A percentile compares a stretch with the other conserved stretches of the same genome.
Evolutionary conservation across 2,113 vertebrate genomes (phyloP).

Genomic region (Gyps fulvus): DNA sequence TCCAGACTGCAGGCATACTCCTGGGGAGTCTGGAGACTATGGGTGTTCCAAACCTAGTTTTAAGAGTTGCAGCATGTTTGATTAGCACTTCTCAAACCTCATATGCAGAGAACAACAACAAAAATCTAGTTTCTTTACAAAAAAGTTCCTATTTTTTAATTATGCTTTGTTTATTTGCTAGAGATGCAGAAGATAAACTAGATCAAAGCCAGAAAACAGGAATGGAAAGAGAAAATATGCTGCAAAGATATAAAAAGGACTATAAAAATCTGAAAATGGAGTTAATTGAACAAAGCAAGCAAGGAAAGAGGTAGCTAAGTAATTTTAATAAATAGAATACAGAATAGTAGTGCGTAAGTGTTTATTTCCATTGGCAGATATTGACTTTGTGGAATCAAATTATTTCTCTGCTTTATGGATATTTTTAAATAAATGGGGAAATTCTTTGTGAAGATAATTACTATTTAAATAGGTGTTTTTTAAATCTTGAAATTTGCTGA

Average conservation of each 20-base stretch:
- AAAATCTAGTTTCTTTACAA: background rate
- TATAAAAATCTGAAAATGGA: constrained; percentile 78
- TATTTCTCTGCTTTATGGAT: background rate
- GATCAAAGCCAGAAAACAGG: constrained; percentile 77
- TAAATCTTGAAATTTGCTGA: background rate
- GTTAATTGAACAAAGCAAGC: constrained; percentile 73
- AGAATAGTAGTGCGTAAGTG: background rate
- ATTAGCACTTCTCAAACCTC: background rate
- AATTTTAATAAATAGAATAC: background rate
- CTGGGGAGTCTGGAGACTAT: background rate
- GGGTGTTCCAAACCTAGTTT: background rate
- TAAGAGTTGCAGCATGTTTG: background rate
- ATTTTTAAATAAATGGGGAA: background rate
- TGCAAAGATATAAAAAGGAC: constrained; percentile 79
- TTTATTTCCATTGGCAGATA: background rate
- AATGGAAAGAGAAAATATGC: constrained; percentile 76
- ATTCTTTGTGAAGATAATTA: background rate
- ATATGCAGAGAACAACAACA: background rate
- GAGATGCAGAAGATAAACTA: constrained; percentile 82
- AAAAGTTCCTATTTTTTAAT: background rate
- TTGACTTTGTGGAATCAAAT: background rate
- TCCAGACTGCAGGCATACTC: background rate
- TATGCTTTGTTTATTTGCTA: constrained; percentile 58
- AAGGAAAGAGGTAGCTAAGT: constrained; percentile 81
- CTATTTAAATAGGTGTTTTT: background rate